phyloP scores from a whole-genome alignment of 1,140 invertebrate species.

The Cheumatopsyche charites region DNA sequence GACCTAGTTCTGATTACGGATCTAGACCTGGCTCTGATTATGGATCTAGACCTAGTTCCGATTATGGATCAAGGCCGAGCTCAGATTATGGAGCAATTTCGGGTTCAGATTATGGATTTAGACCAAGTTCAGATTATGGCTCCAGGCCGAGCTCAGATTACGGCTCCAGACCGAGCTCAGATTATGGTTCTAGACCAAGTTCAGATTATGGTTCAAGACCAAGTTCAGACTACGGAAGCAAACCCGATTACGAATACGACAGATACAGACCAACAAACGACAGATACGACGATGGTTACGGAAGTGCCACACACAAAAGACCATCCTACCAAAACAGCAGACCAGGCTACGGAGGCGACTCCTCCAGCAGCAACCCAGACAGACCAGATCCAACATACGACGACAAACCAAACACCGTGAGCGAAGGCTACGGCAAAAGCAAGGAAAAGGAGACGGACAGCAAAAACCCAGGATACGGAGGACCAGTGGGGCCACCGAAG shows the following conservation, averaged over 20 bases:
- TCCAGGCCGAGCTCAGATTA: conserved; percentile 21
- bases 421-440: conserved; percentile 26
- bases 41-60: not conserved
- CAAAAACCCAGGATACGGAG: conserved; percentile 26
- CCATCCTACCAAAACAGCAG: conserved; percentile 2
- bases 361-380: not conserved
- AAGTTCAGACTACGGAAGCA: not conserved
- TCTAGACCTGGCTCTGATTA: conserved; percentile 18
- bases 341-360: not conserved
- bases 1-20: conserved; percentile 1
- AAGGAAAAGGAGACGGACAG: conserved; percentile 20
- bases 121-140: conserved; percentile 16
- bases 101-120: not conserved
- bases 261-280: conserved; percentile 5
- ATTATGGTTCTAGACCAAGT: not conserved
- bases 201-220: not conserved
- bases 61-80: conserved; percentile 13
- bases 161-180: not conserved
- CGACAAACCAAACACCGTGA: conserved; percentile 4
- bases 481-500: conserved; percentile 29
- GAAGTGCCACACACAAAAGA: not conserved
- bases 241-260: not conserved
- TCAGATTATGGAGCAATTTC: not conserved
- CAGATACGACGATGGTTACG: conserved; percentile 1
- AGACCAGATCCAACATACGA: conserved; percentile 30